Evolutionary conservation across 1,140 invertebrate species (phyloP), one percentile per base, ranked within the genome.

Genomic region (Centruroides vittatus): DNA sequence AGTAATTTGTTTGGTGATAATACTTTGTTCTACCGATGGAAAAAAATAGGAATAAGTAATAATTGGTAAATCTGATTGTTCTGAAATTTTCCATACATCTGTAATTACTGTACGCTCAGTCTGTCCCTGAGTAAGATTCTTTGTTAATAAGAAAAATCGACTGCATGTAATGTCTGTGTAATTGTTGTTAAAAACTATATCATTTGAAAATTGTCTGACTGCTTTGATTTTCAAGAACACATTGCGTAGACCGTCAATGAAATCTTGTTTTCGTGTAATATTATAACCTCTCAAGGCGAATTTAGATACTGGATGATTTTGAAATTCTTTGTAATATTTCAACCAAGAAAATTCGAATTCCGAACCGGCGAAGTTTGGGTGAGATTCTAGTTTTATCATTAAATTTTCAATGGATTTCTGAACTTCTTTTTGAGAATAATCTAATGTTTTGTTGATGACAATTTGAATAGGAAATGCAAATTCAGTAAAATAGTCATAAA

Each of bases 301-400:
- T 69, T 83, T 84, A 35, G 87, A 84, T 63, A 83, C 78, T 68
- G 86, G 87, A 62, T 82, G 75, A 9, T 82, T 81, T 0, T 86
- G 78, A 69, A 90, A 93, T 36, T 81, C 81, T 0, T 90, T 74
- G 69, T 92, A 95, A 50, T 83, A 84, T 57, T 89, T 76, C 3
- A 96, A 71, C 92, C 92, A 96, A 3, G 89, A 93, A 72, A 93
- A 88, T 0, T 89, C 89, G 69, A 90, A 93, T 0, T 89, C 70
- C 10, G 70, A 74, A 54, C 41, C 41, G 5, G 74, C 74, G 48
- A 93, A 85, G 69, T 86, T 93, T 0, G 82, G 80, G 0, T 86
- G 88, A 57, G 84, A 84, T 71, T 94, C 91, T 61, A 95, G 78
- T n/a, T 79, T 80, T 58, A 81, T 78, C 0, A 88, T 86, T 34